Percentiles rank a stretch among this genome's conserved stretches.
Evolutionary conservation across 2,113 vertebrate genomes (phyloP).

Genomic region (Laticauda laticaudata): DNA sequence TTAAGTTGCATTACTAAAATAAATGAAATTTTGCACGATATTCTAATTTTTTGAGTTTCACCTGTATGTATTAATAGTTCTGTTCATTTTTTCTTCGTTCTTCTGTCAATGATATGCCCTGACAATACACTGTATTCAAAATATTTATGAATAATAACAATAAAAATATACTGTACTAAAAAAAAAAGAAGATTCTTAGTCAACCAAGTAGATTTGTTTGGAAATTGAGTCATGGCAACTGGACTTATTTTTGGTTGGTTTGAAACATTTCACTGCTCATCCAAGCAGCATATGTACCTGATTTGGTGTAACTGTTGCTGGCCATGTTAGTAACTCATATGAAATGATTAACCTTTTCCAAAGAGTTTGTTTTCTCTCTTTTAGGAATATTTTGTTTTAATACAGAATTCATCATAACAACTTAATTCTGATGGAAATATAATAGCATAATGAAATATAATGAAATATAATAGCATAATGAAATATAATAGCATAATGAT

Average conservation of each 20-base stretch:
- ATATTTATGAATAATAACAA: too few species aligned
- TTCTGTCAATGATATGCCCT: too few species aligned
- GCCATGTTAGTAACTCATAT: neutral
- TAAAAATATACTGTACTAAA: too few species aligned
- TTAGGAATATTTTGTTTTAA: accelerated
- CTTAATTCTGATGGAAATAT: neutral
- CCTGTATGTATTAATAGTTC: too few species aligned
- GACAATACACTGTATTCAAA: too few species aligned
- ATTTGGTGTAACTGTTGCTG: neutral
- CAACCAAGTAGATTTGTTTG: neutral
- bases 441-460: neutral
- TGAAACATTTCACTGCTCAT: neutral
- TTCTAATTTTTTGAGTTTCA: too few species aligned
- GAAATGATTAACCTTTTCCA: neutral
- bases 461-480: neutral
- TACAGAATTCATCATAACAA: neutral
- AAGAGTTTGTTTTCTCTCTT: accelerated
- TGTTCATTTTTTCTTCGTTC: too few species aligned
- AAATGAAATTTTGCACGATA: too few species aligned
- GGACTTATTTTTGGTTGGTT: neutral
- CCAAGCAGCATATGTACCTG: neutral
- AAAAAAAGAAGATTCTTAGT: neutral
- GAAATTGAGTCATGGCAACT: neutral
- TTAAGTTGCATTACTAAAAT: too few species aligned
- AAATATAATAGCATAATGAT: too few species aligned